Conservation (phyloP, 2,888 invertebrate genomes). For the Eurytoma californica region DNA sequence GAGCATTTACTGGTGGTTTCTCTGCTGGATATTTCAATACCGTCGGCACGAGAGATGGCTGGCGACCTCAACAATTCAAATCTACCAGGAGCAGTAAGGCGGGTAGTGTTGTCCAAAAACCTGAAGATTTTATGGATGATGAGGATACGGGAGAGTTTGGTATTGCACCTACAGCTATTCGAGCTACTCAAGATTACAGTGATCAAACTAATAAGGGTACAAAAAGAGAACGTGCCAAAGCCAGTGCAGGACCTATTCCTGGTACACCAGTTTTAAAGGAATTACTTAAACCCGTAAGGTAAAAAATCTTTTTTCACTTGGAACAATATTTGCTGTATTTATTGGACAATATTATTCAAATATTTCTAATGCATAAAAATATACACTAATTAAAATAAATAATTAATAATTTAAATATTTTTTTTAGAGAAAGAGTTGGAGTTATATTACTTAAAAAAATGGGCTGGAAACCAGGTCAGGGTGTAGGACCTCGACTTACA, state of each 20-base stretch:
- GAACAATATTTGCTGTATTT: background rate
- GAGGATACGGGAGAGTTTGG: conserved; percentile 97
- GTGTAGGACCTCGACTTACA: conserved; percentile 82
- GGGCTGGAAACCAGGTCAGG: conserved; percentile 95
- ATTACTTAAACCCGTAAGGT: conserved; percentile 78
- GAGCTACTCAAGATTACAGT: conserved; percentile 87
- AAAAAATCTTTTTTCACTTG: conserved; percentile 56
- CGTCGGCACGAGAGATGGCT: conserved; percentile 97
- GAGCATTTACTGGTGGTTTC: conserved; percentile 99
- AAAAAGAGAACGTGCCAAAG: conserved; percentile 71
- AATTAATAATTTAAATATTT: conserved; percentile 22
- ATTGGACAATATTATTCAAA: background rate
- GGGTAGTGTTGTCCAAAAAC: conserved; percentile 78
- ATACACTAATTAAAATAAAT: background rate
- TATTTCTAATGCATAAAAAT: background rate
- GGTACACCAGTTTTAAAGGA: conserved; percentile 77
- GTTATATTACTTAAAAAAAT: conserved; percentile 89
- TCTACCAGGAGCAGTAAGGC: conserved; percentile 88
- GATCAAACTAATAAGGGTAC: conserved; percentile 69
- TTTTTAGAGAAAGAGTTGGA: conserved; percentile 88
- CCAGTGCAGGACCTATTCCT: conserved; percentile 73
- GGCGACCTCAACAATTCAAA: conserved; percentile 92
- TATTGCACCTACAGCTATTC: conserved; percentile 91
- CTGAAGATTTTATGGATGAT: conserved; percentile 98
- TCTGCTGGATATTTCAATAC: conserved; percentile 98